Percentiles rank a stretch among this genome's conserved stretches.
Conservation (phyloP, 2,888 invertebrate genomes). For the Mechanitis messenoides region DNA sequence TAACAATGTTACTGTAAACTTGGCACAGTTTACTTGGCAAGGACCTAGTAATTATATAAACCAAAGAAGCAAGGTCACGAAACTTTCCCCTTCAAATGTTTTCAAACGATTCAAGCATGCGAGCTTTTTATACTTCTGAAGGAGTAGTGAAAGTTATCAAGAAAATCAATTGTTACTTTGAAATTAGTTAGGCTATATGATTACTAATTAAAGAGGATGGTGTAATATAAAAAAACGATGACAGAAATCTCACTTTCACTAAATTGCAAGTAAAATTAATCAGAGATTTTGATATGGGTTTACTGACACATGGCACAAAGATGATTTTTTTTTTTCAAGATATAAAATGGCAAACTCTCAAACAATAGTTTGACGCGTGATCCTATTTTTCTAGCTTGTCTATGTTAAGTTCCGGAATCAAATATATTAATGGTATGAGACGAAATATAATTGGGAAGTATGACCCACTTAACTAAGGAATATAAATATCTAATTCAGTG, state of each 20-base stretch:
- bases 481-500: conserved; percentile 20
- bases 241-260: too few relatives aligned
- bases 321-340: too few relatives aligned
- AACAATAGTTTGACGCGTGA: too few relatives aligned
- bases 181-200: too few relatives aligned
- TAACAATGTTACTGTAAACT: conserved; percentile 11
- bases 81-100: conserved; percentile 44
- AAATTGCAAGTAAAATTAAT: too few relatives aligned
- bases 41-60: conserved; percentile 25
- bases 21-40: conserved; percentile 23
- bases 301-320: too few relatives aligned
- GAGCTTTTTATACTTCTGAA: conserved; percentile 25
- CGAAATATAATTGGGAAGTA: conserved; percentile 6
- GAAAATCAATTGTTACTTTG: conserved; percentile 1
- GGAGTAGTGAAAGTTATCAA: conserved; percentile 17
- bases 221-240: too few relatives aligned
- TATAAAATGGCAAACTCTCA: too few relatives aligned
- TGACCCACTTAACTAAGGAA: conserved; percentile 23
- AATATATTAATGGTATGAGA: not conserved
- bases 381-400: too few relatives aligned
- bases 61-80: conserved; percentile 43
- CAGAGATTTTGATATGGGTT: too few relatives aligned
- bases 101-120: conserved; percentile 29
- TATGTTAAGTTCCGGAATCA: too few relatives aligned
- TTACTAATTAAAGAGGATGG: too few relatives aligned